Base-by-base conservation (phyloP, 1,140 invertebrate genomes). In the Drosophila kanapiae region DNA sequence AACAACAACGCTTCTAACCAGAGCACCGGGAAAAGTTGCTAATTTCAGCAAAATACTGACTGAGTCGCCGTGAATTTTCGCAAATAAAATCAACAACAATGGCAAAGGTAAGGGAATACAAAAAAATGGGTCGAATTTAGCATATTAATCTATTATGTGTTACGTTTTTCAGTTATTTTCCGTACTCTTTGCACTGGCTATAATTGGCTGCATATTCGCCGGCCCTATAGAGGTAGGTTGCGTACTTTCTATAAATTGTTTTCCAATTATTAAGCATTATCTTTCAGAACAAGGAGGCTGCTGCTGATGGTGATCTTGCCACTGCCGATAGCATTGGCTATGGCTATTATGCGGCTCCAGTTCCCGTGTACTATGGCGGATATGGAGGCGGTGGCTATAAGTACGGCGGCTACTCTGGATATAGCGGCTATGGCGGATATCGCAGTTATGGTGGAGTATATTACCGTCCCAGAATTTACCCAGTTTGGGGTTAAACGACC, bases 391-490 rank as follows among this genome's bases (percentile, higher is more conserved):
- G 75, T 1, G 79, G 79, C 16, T 85, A 85, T 27, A 80, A 74
- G n/a, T 85, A 85, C 31, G 78, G 74, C 7, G 75, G 75, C 10
- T 78, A 65, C 13, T 72, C 57, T 5, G 62, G 62, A 8, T 65
- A 62, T 14, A 42, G 38, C 4, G 62, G 57, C 14, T 65, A 65
- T 42, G 62, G 74, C 7, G 71, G 75, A 35, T 85, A 80, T 45
- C 54, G 78, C 3, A 67, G 77, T 7, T 80, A 85, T 33, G 49
- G 83, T 31, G 54, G 78, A 35, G 53, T 70, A 11, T 79, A 59
- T 29, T 86, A 86, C 59, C 70, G 82, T 23, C 82, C 79, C 11
- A 71, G 78, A 31, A 86, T 86, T 43, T 86, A 86, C 53, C 82
- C 82, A 18, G 70, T 86, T 23, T 86, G 65, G 75, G 82, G 82